These are phyloP conservation scores for Bombus breviceps DNA, from an alignment of 1,140 invertebrate species.

Conservation along the genomic window DNA sequence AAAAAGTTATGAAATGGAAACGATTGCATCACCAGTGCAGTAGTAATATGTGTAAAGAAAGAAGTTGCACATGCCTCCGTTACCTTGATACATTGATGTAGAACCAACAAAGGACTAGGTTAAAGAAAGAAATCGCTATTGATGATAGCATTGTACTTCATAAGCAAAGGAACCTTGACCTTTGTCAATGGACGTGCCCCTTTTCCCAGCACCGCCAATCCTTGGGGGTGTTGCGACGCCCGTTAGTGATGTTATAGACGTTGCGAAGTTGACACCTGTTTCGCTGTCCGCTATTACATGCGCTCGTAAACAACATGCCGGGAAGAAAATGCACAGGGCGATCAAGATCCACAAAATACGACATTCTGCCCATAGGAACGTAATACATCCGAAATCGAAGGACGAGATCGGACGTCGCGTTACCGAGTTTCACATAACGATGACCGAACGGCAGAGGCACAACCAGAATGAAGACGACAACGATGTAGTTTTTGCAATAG, in stretches of 20 bases:
- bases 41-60: not conserved
- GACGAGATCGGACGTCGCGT: constrained; percentile 58
- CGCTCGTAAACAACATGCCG: constrained; percentile 37
- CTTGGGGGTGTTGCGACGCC: constrained; percentile 48
- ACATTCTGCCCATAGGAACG: constrained; percentile 55
- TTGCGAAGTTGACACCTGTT: constrained; percentile 51
- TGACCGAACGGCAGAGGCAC: constrained; percentile 65
- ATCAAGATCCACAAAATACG: constrained; percentile 20
- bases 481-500: constrained; percentile 68
- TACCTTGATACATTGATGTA: not conserved
- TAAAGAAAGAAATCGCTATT: not conserved
- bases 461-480: constrained; percentile 69
- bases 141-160: constrained; percentile 3
- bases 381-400: constrained; percentile 61
- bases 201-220: constrained; percentile 75
- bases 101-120: not conserved
- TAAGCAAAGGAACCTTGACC: constrained; percentile 39
- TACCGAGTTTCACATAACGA: constrained; percentile 71
- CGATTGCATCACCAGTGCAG: not conserved
- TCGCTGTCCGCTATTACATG: constrained; percentile 13
- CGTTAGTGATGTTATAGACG: constrained; percentile 60
- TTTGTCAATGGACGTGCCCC: constrained; percentile 74
- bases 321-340: not conserved
- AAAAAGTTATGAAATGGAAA: not conserved
- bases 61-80: not conserved